These are phyloP conservation scores for Melanostoma scalare DNA, from an alignment of 2,888 invertebrate species.

Conservation along the genomic window DNA sequence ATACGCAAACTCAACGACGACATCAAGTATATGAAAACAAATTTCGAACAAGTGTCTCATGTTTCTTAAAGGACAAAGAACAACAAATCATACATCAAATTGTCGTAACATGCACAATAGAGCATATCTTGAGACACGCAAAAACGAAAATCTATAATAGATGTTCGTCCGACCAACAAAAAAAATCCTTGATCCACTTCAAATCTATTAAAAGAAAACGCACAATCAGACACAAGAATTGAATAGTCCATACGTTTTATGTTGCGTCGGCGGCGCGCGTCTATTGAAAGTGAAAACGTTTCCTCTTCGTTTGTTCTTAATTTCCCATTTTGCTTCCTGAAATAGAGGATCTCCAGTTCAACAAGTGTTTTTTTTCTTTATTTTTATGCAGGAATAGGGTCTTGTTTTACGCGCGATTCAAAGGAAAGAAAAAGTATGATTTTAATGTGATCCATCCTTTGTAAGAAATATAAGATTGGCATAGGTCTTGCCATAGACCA, in stretches of 20 bases:
- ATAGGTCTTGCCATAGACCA: conserved; percentile 48
- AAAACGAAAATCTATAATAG: conserved; percentile 18
- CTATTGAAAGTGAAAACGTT: conserved; percentile 72
- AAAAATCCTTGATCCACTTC: conserved; percentile 37
- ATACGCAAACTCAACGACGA: neutral
- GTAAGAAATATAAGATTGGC: conserved; percentile 45
- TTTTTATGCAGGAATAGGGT: neutral
- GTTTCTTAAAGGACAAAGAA: conserved; percentile 57
- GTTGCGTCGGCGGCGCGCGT: conserved; percentile 46
- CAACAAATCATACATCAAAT: conserved; percentile 58
- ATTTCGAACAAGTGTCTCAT: conserved; percentile 67
- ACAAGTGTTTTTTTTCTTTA: conserved; percentile 56
- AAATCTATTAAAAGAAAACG: conserved; percentile 18
- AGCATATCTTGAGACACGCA: conserved; percentile 61
- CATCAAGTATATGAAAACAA: conserved; percentile 34
- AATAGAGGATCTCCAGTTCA: conserved; percentile 34
- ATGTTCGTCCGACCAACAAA: conserved; percentile 18
- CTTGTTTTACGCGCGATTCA: conserved; percentile 37
- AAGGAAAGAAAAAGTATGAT: conserved; percentile 67
- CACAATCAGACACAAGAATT: conserved; percentile 43
- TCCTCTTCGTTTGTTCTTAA: conserved; percentile 66
- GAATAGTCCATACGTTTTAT: conserved; percentile 1
- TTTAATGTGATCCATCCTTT: conserved; percentile 54
- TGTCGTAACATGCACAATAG: conserved; percentile 67
- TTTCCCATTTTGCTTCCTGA: conserved; percentile 61